phyloP scores from a whole-genome alignment of 1,140 invertebrate genomes.

The Drosophila burlai region DNA sequence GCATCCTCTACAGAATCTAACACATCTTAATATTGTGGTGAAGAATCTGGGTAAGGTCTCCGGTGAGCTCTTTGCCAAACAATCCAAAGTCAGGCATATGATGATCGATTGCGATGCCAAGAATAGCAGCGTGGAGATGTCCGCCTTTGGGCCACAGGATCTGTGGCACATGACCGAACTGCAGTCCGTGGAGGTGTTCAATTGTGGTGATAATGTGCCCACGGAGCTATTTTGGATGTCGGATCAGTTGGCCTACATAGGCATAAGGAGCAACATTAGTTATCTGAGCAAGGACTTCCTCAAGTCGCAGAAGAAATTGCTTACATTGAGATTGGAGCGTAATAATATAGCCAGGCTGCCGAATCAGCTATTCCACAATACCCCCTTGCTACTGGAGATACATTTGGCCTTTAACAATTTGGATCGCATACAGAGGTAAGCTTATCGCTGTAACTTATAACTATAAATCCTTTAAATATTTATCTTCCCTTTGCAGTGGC shows the following conservation, averaged over 20 bases:
- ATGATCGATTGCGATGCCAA: conserved; percentile 65
- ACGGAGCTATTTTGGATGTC: conserved; percentile 72
- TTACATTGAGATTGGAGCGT: conserved; percentile 51
- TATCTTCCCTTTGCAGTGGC: conserved; percentile 27
- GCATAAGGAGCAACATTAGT: conserved; percentile 70
- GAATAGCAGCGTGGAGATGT: conserved; percentile 74
- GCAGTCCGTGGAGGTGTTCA: conserved; percentile 63
- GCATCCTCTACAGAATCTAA: conserved; percentile 53
- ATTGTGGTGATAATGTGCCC: conserved; percentile 70
- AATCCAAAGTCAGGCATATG: conserved; percentile 45
- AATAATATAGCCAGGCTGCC: conserved; percentile 70
- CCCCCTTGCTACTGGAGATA: conserved; percentile 57
- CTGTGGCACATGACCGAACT: conserved; percentile 67
- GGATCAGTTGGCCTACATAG: conserved; percentile 61
- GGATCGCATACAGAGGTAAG: conserved; percentile 69
- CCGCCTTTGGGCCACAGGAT: conserved; percentile 60
- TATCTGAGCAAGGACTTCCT: conserved; percentile 67
- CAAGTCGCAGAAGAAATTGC: conserved; percentile 53
- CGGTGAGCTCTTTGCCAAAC: conserved; percentile 63
- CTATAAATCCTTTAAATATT: background rate
- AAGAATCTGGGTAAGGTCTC: conserved; percentile 63
- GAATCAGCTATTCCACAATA: conserved; percentile 59
- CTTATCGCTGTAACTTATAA: background rate
- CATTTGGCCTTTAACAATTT: conserved; percentile 67
- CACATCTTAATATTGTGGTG: conserved; percentile 53